phyloP scores from a whole-genome alignment of 2,888 invertebrate species.

The Heliconius cydno region DNA sequence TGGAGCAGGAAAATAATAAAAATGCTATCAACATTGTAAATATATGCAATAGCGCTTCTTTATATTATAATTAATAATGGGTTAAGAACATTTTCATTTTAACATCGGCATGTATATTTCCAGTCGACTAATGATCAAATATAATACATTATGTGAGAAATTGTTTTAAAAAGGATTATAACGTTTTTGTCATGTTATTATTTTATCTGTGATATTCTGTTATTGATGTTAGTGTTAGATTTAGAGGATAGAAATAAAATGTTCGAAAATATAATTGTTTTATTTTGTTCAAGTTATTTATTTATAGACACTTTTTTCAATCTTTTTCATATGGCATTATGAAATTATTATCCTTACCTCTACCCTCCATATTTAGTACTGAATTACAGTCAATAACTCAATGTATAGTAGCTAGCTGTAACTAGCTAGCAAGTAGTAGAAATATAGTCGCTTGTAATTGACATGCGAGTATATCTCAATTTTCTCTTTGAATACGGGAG shows the following conservation, averaged over 20 bases:
- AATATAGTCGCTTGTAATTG: too few species aligned
- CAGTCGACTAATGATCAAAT: neutral
- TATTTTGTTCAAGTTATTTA: neutral
- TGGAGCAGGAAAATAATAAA: neutral
- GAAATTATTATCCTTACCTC: too few species aligned
- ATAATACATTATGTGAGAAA: neutral
- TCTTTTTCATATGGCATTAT: too few species aligned
- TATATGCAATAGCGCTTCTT: neutral
- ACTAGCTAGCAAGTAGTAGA: too few species aligned
- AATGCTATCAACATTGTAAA: neutral
- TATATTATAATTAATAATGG: neutral
- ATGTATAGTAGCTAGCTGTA: too few species aligned
- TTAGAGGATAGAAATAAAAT: constrained; percentile 21
- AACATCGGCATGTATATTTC: neutral
- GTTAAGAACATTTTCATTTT: neutral
- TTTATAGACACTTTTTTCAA: too few species aligned
- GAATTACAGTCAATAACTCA: too few species aligned
- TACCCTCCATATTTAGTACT: too few species aligned
- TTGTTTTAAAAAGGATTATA: too few species aligned
- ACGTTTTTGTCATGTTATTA: neutral
- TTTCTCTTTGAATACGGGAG: too few species aligned
- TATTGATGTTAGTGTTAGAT: constrained; percentile 11
- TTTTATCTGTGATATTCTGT: constrained; percentile 27
- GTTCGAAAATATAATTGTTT: neutral
- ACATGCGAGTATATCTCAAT: too few species aligned